Percentiles rank a stretch among this genome's conserved stretches.
Evolutionary conservation across 2,888 invertebrate genomes (phyloP).

Genomic region (Penaeus monodon): DNA sequence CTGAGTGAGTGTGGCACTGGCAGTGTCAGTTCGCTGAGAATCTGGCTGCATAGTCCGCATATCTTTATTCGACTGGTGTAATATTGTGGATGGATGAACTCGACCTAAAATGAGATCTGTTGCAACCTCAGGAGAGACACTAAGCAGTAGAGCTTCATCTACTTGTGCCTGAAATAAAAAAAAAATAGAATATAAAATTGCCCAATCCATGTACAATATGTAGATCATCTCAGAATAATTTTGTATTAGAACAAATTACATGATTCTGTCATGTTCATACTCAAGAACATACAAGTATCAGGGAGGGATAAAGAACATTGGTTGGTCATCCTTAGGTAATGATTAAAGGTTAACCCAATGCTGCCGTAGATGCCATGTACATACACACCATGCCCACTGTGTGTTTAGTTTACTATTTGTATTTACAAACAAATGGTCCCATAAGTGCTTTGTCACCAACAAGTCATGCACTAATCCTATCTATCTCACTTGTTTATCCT

Average conservation of each 20-base stretch:
- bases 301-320: too few relatives aligned
- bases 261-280: too few relatives aligned
- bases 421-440: too few relatives aligned
- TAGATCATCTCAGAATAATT: not conserved
- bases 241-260: not conserved
- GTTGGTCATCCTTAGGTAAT: too few relatives aligned
- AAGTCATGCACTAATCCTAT: too few relatives aligned
- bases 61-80: not conserved
- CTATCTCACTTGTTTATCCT: too few relatives aligned
- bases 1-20: conserved; percentile 23
- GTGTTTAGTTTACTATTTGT: too few relatives aligned
- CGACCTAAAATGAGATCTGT: conserved; percentile 41
- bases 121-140: conserved; percentile 40
- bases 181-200: not conserved
- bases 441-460: too few relatives aligned
- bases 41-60: conserved; percentile 1
- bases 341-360: too few relatives aligned
- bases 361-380: too few relatives aligned
- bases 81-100: conserved; percentile 34
- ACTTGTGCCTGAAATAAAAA: conserved; percentile 26
- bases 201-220: not conserved
- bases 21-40: conserved; percentile 30
- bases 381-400: too few relatives aligned
- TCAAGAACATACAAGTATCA: too few relatives aligned
- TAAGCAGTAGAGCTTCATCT: conserved; percentile 38